phyloP scores from a whole-genome alignment of 2,113 vertebrate species.

The Nothocercus julius region DNA sequence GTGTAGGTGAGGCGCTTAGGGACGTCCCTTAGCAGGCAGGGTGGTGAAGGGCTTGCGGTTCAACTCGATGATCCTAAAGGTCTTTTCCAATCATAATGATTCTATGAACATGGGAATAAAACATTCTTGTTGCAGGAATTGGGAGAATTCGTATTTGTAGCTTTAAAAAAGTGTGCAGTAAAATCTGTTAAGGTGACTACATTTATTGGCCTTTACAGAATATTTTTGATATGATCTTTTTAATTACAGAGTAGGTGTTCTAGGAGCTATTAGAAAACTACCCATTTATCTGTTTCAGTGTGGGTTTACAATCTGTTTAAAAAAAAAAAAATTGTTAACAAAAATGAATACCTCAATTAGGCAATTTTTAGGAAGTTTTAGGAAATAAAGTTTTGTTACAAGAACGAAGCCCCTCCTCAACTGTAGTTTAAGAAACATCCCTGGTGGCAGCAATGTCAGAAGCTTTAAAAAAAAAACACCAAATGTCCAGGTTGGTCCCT shows the following conservation, averaged over 20 bases:
- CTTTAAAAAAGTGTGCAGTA: not conserved
- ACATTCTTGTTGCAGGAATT: not conserved
- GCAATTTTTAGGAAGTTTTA: not conserved
- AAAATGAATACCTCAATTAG: not conserved
- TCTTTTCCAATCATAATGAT: no score
- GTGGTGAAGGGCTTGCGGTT: no score
- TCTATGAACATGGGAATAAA: not conserved
- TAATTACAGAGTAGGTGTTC: not conserved
- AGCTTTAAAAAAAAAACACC: not conserved
- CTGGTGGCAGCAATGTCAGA: not conserved
- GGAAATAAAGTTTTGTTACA: not conserved
- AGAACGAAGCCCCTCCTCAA: not conserved
- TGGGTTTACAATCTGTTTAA: not conserved
- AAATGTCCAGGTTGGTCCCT: not conserved
- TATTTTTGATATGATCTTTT: not conserved
- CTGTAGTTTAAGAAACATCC: not conserved
- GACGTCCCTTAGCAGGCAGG: no score
- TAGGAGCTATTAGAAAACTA: not conserved
- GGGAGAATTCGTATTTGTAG: not conserved
- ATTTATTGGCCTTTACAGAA: not conserved
- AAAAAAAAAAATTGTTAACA: not conserved
- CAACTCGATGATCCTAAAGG: no score
- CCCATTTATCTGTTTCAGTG: not conserved
- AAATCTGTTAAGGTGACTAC: not conserved
- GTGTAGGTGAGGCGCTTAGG: no score